These are phyloP conservation scores for Antheraea assamensis DNA, from an alignment of 2,888 invertebrate genomes.

Conservation along the genomic window DNA sequence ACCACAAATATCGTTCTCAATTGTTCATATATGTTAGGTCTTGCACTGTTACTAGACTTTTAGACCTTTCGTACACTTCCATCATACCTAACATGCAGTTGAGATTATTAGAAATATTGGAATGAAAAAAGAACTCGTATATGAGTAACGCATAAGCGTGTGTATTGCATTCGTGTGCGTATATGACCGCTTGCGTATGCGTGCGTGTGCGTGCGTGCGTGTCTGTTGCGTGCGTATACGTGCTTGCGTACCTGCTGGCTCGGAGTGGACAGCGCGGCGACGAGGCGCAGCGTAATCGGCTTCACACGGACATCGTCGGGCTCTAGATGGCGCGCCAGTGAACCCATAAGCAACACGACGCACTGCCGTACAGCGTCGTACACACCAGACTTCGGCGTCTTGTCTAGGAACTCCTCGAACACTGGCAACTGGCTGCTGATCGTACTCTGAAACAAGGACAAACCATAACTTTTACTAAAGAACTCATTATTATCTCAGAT, in stretches of 20 bases:
- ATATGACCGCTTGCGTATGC: too few relatives aligned
- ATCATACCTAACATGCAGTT: background rate
- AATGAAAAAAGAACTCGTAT: too few relatives aligned
- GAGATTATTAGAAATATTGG: too few relatives aligned
- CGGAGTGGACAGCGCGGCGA: conserved; percentile 96
- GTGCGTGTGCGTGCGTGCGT: background rate
- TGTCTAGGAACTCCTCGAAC: conserved; percentile 96
- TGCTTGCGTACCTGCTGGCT: conserved; percentile 90
- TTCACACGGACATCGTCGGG: conserved; percentile 94
- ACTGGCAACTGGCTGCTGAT: conserved; percentile 91
- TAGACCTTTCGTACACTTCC: background rate
- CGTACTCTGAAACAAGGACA: conserved; percentile 73
- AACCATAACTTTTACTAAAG: too few relatives aligned
- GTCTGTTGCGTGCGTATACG: conserved; percentile 91
- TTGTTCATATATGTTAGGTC: background rate
- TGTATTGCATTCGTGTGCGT: too few relatives aligned
- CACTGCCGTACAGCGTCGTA: conserved; percentile 97
- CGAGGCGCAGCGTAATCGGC: conserved; percentile 95
- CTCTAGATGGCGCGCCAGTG: conserved; percentile 96
- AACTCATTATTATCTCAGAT: too few relatives aligned
- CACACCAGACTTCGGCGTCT: conserved; percentile 94
- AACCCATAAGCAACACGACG: conserved; percentile 98
- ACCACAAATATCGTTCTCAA: background rate
- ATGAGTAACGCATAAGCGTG: too few relatives aligned
- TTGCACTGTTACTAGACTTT: background rate